phyloP scores from a whole-genome alignment of 2,888 invertebrate species.

The Ferdinandea cuprea region DNA sequence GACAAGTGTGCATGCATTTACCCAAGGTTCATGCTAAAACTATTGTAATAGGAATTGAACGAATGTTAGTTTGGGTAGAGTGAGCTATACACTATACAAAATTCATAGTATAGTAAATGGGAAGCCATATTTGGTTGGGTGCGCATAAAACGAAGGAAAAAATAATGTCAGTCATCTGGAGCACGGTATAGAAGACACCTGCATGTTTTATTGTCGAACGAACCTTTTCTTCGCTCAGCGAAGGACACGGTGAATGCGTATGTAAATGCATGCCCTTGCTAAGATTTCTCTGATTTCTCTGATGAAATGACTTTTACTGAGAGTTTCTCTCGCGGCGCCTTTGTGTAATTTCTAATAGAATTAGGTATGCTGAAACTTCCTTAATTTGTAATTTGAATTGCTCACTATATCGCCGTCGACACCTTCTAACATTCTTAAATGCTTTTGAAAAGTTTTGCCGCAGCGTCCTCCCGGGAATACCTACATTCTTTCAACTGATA shows the following conservation, averaged over 20 bases:
- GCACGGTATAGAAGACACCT: constrained; percentile 47
- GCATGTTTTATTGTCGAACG: constrained; percentile 30
- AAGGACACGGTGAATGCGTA: constrained; percentile 22
- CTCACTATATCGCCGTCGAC: constrained; percentile 3
- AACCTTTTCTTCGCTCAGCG: background rate
- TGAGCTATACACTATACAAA: no score
- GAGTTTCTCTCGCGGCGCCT: constrained; percentile 4
- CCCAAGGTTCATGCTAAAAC: constrained; percentile 44
- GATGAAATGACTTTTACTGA: constrained; percentile 33
- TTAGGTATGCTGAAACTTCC: constrained; percentile 31
- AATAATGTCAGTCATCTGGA: constrained; percentile 49
- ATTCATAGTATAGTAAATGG: no score
- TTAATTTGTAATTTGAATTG: constrained; percentile 11
- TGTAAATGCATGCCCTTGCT: constrained; percentile 22
- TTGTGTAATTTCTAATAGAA: constrained; percentile 20
- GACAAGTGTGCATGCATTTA: constrained; percentile 28
- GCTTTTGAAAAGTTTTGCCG: background rate
- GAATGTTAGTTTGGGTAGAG: constrained; percentile 41
- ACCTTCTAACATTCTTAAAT: constrained; percentile 11
- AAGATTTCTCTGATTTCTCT: constrained; percentile 13
- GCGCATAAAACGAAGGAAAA: constrained; percentile 44
- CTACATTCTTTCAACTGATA: constrained; percentile 5
- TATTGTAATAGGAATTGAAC: constrained; percentile 61
- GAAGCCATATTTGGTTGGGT: constrained; percentile 44
- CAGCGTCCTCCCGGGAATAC: background rate